Conservation (phyloP, 2,888 invertebrate genomes). For the Tenodera sinensis region DNA sequence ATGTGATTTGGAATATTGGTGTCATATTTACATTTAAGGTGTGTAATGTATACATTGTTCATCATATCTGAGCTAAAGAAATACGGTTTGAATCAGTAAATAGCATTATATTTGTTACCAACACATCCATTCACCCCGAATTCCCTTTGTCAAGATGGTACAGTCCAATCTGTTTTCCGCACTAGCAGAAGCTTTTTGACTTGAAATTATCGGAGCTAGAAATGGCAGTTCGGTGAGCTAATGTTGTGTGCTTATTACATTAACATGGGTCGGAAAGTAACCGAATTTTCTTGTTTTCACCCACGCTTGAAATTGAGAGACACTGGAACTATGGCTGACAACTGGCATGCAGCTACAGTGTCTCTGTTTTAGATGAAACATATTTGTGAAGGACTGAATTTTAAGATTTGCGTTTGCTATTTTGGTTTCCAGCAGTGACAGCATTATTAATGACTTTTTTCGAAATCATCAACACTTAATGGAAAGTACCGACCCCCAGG, state of each 20-base stretch:
- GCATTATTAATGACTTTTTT: neutral
- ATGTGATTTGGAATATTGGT: neutral
- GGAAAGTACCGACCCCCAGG: conserved; percentile 27
- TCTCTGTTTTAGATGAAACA: neutral
- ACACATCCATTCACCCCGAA: conserved; percentile 13
- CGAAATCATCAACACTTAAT: conserved; percentile 16
- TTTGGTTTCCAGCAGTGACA: neutral
- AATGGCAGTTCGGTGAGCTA: neutral
- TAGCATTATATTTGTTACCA: neutral
- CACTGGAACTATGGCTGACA: conserved; percentile 19
- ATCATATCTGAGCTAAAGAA: neutral
- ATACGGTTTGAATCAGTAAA: neutral
- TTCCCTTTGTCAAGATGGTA: conserved; percentile 25
- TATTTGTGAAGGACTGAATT: neutral
- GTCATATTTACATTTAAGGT: neutral
- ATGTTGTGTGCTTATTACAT: neutral
- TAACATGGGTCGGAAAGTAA: neutral
- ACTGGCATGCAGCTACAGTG: neutral
- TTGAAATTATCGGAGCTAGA: neutral
- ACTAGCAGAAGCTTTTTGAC: conserved; percentile 24
- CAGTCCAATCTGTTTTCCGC: conserved; percentile 20
- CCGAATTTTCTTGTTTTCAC: neutral
- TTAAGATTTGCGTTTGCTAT: neutral
- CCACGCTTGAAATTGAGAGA: neutral
- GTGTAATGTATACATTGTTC: neutral